Evolutionary conservation across 2,888 invertebrate species (phyloP).

Genomic region (Cyclophora albipunctata): DNA sequence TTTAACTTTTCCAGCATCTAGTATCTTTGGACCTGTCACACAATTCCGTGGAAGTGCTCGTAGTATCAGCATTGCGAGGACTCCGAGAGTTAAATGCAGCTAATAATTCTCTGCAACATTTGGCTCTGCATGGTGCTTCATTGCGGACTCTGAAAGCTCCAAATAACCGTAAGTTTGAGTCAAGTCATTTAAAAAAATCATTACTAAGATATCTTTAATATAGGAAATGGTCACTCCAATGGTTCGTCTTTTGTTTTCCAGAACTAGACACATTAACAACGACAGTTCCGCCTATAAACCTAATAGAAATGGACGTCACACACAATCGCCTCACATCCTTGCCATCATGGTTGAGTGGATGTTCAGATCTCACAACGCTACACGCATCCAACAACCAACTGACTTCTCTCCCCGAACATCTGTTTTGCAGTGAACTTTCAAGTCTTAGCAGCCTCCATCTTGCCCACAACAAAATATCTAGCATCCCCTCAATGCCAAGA

Average conservation of each 20-base stretch:
- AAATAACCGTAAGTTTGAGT: conserved; percentile 79
- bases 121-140: conserved; percentile 85
- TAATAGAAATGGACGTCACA: conserved; percentile 86
- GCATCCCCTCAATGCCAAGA: conserved; percentile 82
- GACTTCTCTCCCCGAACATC: conserved; percentile 80
- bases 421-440: conserved; percentile 83
- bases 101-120: conserved; percentile 83
- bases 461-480: conserved; percentile 84
- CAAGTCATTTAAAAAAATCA: background rate
- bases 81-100: conserved; percentile 86
- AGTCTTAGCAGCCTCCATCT: conserved; percentile 83
- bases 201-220: too few species aligned
- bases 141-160: conserved; percentile 86
- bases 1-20: conserved; percentile 77
- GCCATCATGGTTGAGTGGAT: conserved; percentile 86
- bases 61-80: conserved; percentile 85
- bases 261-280: conserved; percentile 83
- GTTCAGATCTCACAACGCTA: conserved; percentile 81
- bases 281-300: conserved; percentile 80
- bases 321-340: conserved; percentile 83
- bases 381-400: conserved; percentile 85
- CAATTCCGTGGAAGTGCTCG: conserved; percentile 87
- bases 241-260: conserved; percentile 48
- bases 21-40: conserved; percentile 89
- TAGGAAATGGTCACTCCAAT: too few species aligned